Conservation (phyloP, 1,140 invertebrate species). For the Lepidurus couesii region DNA sequence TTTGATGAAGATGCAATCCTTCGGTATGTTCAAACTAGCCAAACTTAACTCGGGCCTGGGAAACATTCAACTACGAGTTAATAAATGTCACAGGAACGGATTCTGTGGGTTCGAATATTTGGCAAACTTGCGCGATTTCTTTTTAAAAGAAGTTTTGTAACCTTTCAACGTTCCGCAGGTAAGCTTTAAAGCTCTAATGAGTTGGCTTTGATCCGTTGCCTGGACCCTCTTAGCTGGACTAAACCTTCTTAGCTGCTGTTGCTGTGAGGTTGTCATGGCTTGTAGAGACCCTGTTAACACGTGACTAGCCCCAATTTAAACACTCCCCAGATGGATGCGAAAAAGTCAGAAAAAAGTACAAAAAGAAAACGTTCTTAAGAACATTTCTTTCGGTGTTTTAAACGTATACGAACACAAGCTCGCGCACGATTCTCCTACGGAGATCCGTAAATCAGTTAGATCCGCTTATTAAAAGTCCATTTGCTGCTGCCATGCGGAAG, state of each 20-base stretch:
- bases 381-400: background rate
- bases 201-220: background rate
- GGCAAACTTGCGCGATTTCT: background rate
- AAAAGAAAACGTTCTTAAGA: background rate
- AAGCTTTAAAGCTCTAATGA: background rate
- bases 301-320: slow-evolving; percentile 19
- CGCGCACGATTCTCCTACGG: no score
- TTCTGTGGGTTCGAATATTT: no score
- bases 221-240: background rate
- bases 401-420: no score
- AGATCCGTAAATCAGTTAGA: no score
- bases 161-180: background rate
- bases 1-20: no score
- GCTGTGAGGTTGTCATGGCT: background rate
- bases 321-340: background rate
- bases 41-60: no score
- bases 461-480: background rate
- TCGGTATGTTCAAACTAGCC: no score
- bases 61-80: no score
- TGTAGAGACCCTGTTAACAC: background rate
- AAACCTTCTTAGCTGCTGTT: background rate
- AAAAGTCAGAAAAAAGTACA: background rate
- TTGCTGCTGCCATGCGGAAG: background rate
- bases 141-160: background rate
- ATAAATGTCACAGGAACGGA: no score